Conservation (phyloP, 2,113 vertebrate genomes). For the Lipophrys pholis region DNA sequence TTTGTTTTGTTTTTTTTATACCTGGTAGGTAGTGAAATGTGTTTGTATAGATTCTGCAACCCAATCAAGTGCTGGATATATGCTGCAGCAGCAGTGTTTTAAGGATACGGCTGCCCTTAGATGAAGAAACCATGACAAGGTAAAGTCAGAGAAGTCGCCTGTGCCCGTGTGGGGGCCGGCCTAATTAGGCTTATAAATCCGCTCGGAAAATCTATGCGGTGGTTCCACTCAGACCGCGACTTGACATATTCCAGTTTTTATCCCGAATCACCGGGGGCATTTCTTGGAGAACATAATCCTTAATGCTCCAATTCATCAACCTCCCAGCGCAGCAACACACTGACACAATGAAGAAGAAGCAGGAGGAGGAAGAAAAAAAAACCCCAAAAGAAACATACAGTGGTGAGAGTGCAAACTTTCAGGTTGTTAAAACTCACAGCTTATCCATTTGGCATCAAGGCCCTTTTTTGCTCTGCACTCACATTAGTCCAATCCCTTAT, state of each 20-base stretch:
- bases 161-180: constrained; percentile 12
- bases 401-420: constrained; percentile 59
- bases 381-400: constrained; percentile 26
- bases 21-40: constrained; percentile 2
- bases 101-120: constrained; percentile 20
- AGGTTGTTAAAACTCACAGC: constrained; percentile 70
- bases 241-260: constrained; percentile 60
- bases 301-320: constrained; percentile 61
- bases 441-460: constrained; percentile 70
- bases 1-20: constrained; percentile 26
- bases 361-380: background rate
- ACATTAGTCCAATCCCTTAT: constrained; percentile 76
- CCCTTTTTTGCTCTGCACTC: constrained; percentile 66
- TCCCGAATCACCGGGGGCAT: constrained; percentile 53
- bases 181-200: constrained; percentile 65
- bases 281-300: constrained; percentile 57
- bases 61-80: constrained; percentile 4
- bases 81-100: constrained; percentile 32
- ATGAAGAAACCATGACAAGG: constrained; percentile 46
- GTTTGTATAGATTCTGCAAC: constrained; percentile 9
- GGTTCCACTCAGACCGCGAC: constrained; percentile 29
- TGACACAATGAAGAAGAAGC: constrained; percentile 37
- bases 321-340: constrained; percentile 33
- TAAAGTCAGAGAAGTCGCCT: constrained; percentile 28
- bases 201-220: constrained; percentile 28